phyloP scores from a whole-genome alignment of 92 coral and sea anemone species.

The Palythoa caribaeorum region DNA sequence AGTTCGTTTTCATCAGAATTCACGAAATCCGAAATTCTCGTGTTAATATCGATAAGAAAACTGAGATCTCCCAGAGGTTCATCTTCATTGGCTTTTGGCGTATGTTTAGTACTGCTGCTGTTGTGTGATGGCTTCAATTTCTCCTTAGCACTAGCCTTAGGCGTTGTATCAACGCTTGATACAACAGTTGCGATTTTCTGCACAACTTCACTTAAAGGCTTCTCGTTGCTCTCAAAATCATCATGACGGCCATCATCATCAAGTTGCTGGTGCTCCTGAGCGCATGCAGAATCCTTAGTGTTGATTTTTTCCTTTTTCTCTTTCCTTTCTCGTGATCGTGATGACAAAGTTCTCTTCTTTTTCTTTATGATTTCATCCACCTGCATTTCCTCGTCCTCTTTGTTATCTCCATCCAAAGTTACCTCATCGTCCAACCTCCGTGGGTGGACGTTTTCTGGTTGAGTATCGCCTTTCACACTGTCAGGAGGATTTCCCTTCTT shows the following conservation, averaged over 20 bases:
- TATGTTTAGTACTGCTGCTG: not conserved
- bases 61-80: constrained; percentile 81
- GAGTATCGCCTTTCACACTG: not conserved
- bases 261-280: not conserved
- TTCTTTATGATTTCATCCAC: not conserved
- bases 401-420: not conserved
- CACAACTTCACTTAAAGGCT: not conserved
- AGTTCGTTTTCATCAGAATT: constrained; percentile 63
- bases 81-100: constrained; percentile 45
- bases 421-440: not conserved
- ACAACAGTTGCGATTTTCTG: not conserved
- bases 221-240: not conserved
- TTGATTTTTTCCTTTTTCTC: not conserved
- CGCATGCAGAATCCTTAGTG: not conserved
- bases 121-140: not conserved
- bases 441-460: not conserved
- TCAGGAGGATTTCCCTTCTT: not conserved
- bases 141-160: constrained; percentile 3
- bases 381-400: not conserved
- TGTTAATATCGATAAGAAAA: constrained; percentile 87
- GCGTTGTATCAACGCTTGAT: not conserved
- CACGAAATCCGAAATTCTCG: constrained; percentile 82
- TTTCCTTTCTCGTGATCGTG: not conserved
- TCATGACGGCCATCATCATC: not conserved
- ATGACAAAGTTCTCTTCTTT: not conserved